Conservation (phyloP, 1,140 invertebrate genomes). For the Hesperophylax magnus region DNA sequence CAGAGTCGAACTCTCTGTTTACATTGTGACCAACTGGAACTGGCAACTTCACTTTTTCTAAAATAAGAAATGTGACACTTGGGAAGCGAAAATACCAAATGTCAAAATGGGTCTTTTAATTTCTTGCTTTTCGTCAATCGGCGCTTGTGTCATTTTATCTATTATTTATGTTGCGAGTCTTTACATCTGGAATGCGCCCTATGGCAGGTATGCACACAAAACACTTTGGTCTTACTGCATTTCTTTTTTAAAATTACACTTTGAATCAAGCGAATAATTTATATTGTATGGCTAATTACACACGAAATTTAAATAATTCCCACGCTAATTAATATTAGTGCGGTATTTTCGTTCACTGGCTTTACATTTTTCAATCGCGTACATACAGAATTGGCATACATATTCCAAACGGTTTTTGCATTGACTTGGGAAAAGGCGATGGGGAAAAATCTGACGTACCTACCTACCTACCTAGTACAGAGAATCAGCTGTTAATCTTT, state of each 20-base stretch:
- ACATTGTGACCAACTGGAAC: slow-evolving; percentile 33
- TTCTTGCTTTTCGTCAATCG: slow-evolving; percentile 62
- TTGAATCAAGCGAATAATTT: slow-evolving; percentile 24
- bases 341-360: not conserved
- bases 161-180: slow-evolving; percentile 85
- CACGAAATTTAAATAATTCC: not conserved
- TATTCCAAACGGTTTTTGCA: slow-evolving; percentile 10
- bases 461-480: not conserved
- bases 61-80: slow-evolving; percentile 49
- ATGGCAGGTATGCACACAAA: slow-evolving; percentile 75
- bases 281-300: not conserved
- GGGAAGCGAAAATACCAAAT: slow-evolving; percentile 35
- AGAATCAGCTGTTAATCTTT: slow-evolving; percentile 7
- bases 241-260: not conserved
- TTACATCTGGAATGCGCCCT: slow-evolving; percentile 84
- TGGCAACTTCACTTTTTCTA: slow-evolving; percentile 6
- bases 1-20: not conserved
- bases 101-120: slow-evolving; percentile 50
- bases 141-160: slow-evolving; percentile 80
- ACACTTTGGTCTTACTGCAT: slow-evolving; percentile 29
- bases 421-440: not conserved
- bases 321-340: not conserved
- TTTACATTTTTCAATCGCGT: slow-evolving; percentile 5
- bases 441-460: no score
- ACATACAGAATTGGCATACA: not conserved